Evolutionary conservation across 2,797 vertebrate genomes (phyloP), one percentile per base, ranked within the genome.

Genomic region (Danio choprae): DNA sequence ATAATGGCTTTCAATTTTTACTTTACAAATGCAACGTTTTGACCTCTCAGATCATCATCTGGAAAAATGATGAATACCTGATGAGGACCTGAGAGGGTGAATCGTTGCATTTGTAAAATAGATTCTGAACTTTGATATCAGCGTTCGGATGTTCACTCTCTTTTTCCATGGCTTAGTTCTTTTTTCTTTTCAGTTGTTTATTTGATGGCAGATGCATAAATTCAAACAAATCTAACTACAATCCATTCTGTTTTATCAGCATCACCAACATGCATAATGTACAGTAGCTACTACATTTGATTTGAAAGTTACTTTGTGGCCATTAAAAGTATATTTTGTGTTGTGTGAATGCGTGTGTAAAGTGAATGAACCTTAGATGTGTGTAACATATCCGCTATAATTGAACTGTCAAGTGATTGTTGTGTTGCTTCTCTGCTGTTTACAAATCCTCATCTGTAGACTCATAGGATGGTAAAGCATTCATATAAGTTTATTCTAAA

Each of bases 21-120:
- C 73, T 43, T 56, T 72, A 56, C 38, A 72, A 72, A 73, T 73
- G 18, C 70, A 73, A 46, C 3, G 13, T 16, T 73, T 59, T 73
- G 55, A 58, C 70, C 70, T 59, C 13, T 59, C 41, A 46, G 41
- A 56, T 73, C 70, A 73, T 72, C 40, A 58, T 73, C 41, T 44
- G 15, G 55, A 38, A 55, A 56, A 72, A 56, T 58, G 18, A 72
- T 72, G 69, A 58, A 73, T 46, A 22, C 55, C 8, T 44, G 40
- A 73, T 73, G 70, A 59, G 70, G 20, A 59, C 53, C 40, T 44
- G 20, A 59, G 18, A 73, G 20, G 55, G 22, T 43, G 55, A 59
- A 73, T 40, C 4, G 18, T 43, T 72, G 18, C n/a, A 71, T 64
- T 64, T 64, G 10, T 73, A 59, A 43, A 46, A 58, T 29, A 44